These are phyloP conservation scores for Pollenia griseotomentosa DNA, from an alignment of 2,888 invertebrate genomes.

Conservation along the genomic window DNA sequence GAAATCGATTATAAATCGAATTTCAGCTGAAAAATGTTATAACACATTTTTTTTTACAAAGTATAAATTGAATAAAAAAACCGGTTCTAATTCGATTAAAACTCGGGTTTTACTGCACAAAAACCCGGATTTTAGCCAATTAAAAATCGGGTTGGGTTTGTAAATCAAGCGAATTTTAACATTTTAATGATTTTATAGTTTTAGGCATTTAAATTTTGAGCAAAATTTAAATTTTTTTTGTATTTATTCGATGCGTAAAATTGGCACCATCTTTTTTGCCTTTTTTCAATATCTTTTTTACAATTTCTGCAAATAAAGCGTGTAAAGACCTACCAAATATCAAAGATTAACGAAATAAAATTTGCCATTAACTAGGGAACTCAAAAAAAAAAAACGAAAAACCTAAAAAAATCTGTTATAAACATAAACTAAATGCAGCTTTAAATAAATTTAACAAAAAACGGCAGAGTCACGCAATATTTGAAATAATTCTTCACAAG, in stretches of 20 bases:
- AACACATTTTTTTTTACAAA: too few species aligned
- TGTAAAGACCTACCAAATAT: slow-evolving; percentile 52
- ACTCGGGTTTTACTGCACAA: too few species aligned
- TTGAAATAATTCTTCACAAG: slow-evolving; percentile 46
- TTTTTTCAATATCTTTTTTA: slow-evolving; percentile 2
- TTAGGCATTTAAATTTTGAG: too few species aligned
- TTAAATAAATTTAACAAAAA: slow-evolving; percentile 60
- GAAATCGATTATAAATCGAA: too few species aligned
- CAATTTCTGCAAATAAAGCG: slow-evolving; percentile 33
- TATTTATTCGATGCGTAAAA: slow-evolving; percentile 37
- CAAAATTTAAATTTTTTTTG: background rate
- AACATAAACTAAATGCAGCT: slow-evolving; percentile 54
- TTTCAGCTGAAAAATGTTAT: too few species aligned
- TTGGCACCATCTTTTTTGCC: slow-evolving; percentile 19
- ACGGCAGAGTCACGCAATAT: slow-evolving; percentile 71
- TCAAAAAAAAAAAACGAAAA: slow-evolving; percentile 6
- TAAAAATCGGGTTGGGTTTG: too few species aligned
- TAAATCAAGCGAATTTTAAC: too few species aligned
- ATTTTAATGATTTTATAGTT: too few species aligned
- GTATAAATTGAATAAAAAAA: background rate
- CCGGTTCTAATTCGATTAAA: background rate
- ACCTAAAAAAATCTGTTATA: slow-evolving; percentile 48
- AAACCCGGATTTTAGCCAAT: too few species aligned
- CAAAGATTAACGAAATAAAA: slow-evolving; percentile 59
- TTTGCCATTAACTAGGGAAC: slow-evolving; percentile 49